Evolutionary conservation across 2,888 invertebrate genomes (phyloP).

Genomic region (Cheilosia vernalis): DNA sequence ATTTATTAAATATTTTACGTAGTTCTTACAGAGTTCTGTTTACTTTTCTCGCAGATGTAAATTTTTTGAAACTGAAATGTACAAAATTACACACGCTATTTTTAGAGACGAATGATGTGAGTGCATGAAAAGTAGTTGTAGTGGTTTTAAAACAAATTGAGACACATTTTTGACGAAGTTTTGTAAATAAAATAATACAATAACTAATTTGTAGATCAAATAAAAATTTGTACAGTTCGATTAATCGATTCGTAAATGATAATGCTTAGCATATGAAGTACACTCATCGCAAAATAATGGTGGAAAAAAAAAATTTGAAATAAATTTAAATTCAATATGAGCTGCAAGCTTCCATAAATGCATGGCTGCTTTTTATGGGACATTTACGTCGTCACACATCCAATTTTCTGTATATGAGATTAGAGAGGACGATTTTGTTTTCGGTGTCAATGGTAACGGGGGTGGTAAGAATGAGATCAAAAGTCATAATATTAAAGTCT

Average conservation of each 20-base stretch:
- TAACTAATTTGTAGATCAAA: conserved; percentile 41
- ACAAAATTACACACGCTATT: conserved; percentile 22
- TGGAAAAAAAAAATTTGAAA: background rate
- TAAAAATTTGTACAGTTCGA: conserved; percentile 56
- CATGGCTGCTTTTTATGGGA: too few species aligned
- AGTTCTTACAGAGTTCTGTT: conserved; percentile 35
- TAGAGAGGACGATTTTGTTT: too few species aligned
- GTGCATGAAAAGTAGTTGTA: conserved; percentile 69
- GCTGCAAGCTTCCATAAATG: too few species aligned
- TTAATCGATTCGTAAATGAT: conserved; percentile 39
- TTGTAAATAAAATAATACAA: conserved; percentile 44
- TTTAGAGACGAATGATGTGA: conserved; percentile 53
- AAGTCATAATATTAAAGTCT: too few species aligned
- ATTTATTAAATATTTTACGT: conserved; percentile 41
- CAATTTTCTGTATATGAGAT: too few species aligned
- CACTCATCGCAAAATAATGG: conserved; percentile 56
- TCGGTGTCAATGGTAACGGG: too few species aligned
- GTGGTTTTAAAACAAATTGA: conserved; percentile 28
- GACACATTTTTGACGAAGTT: conserved; percentile 12
- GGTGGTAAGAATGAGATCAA: too few species aligned
- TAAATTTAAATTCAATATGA: too few species aligned
- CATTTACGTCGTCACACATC: too few species aligned
- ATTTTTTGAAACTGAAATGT: conserved; percentile 19
- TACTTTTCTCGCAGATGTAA: conserved; percentile 11
- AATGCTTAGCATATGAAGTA: conserved; percentile 35